phyloP scores from a whole-genome alignment of 2,797 vertebrate genomes.

The Taenioides sp. region DNA sequence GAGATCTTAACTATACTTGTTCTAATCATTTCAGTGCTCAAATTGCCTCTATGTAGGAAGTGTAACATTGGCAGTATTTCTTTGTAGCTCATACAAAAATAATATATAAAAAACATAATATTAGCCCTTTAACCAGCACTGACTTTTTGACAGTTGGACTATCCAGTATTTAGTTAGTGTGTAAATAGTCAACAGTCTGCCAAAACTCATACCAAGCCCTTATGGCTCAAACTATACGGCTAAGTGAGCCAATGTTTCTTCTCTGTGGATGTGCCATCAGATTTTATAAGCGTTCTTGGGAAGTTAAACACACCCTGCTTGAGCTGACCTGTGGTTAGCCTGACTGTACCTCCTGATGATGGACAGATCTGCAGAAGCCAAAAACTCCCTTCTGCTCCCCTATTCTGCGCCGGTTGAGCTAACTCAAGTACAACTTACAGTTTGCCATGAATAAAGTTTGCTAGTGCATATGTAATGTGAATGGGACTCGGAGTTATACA shows the following conservation, averaged over 20 bases:
- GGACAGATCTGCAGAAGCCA: conserved; percentile 32
- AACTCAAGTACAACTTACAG: neutral
- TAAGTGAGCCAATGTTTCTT: neutral
- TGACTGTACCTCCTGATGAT: conserved; percentile 50
- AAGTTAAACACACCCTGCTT: conserved; percentile 45
- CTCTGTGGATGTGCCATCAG: conserved; percentile 1
- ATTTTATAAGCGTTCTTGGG: conserved; percentile 7
- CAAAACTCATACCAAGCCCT: neutral
- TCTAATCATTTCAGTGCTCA: too few species aligned
- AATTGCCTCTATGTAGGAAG: neutral
- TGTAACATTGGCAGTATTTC: too few species aligned
- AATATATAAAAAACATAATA: too few species aligned
- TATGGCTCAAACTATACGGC: conserved; percentile 6
- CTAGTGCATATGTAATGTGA: neutral
- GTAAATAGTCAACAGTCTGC: neutral
- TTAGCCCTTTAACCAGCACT: neutral
- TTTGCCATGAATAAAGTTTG: neutral
- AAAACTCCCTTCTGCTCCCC: conserved; percentile 12
- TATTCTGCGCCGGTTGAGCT: conserved; percentile 8
- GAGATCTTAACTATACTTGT: neutral
- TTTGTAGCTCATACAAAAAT: too few species aligned
- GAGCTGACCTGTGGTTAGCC: conserved; percentile 47
- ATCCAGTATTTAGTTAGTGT: neutral
- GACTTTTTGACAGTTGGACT: neutral
- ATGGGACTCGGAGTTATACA: neutral